phyloP scores from a whole-genome alignment of 2,113 vertebrate genomes.

The Dasyurus viverrinus region DNA sequence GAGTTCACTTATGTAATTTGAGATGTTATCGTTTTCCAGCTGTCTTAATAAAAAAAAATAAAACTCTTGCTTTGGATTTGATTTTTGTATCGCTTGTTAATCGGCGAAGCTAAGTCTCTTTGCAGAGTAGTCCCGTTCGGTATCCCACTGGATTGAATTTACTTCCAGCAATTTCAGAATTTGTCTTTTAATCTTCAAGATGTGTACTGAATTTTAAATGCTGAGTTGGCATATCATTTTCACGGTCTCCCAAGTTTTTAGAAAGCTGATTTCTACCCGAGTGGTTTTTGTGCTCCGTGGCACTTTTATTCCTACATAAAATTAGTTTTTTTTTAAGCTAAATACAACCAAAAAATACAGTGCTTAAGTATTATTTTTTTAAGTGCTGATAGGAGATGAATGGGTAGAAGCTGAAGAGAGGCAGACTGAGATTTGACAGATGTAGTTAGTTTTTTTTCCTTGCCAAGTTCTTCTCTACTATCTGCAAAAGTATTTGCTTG shows the following conservation, averaged over 20 bases:
- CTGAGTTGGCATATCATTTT: conserved; percentile 36
- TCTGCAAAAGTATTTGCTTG: neutral
- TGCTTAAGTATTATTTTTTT: neutral
- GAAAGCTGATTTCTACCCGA: neutral
- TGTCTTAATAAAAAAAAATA: conserved; percentile 79
- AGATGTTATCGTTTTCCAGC: conserved; percentile 82
- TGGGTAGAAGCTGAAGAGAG: neutral
- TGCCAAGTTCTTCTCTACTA: no score
- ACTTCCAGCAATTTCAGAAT: neutral
- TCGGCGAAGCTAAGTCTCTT: conserved; percentile 20
- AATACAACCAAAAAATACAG: neutral
- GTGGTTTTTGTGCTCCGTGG: neutral
- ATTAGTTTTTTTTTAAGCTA: neutral
- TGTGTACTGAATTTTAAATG: conserved; percentile 19
- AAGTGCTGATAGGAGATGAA: neutral
- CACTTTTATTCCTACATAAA: neutral
- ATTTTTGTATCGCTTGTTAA: conserved; percentile 49
- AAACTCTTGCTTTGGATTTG: conserved; percentile 39
- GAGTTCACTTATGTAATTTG: conserved; percentile 81
- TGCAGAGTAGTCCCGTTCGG: conserved; percentile 14
- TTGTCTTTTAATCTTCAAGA: conserved; percentile 31
- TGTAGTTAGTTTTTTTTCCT: no score
- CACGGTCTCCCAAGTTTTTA: conserved; percentile 14
- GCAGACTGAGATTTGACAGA: neutral
- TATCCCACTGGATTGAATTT: neutral